These are phyloP conservation scores for Helostoma temminkii DNA, from an alignment of 2,797 vertebrate genomes.

Conservation along the genomic window DNA sequence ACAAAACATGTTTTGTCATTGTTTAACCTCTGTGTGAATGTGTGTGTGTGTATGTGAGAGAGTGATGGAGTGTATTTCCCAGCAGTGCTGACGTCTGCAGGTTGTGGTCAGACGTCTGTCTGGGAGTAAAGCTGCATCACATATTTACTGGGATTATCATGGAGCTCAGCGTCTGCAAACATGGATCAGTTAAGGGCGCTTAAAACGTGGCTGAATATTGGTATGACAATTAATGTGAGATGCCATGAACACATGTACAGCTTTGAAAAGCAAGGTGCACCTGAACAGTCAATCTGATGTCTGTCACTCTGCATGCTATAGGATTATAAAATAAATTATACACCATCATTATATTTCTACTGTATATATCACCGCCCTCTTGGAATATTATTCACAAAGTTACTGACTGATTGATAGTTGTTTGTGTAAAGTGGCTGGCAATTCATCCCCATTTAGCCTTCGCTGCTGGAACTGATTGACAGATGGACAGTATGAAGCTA, in stretches of 20 bases:
- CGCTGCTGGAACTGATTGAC: conserved; percentile 39
- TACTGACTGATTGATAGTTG: conserved; percentile 25
- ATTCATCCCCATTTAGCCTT: conserved; percentile 11
- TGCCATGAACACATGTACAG: neutral
- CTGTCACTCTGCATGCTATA: neutral
- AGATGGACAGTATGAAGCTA: conserved; percentile 33
- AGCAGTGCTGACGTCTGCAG: conserved; percentile 31
- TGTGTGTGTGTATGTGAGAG: neutral
- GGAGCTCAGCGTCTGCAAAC: conserved; percentile 24
- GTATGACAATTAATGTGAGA: conserved; percentile 1
- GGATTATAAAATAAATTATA: neutral
- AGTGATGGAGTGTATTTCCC: conserved; percentile 4
- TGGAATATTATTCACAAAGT: neutral
- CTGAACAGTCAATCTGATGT: neutral
- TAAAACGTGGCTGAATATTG: neutral
- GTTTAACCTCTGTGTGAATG: conserved; percentile 26
- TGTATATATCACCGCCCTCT: neutral
- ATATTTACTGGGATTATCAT: conserved; percentile 42
- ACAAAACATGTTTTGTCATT: conserved; percentile 19
- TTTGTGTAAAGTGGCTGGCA: conserved; percentile 14
- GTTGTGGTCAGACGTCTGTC: conserved; percentile 22
- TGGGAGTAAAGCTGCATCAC: conserved; percentile 22
- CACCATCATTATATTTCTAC: neutral
- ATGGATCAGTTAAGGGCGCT: neutral
- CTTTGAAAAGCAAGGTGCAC: no score